These are phyloP conservation scores for Grapholita molesta DNA, from an alignment of 1,140 invertebrate genomes.

Conservation along the genomic window DNA sequence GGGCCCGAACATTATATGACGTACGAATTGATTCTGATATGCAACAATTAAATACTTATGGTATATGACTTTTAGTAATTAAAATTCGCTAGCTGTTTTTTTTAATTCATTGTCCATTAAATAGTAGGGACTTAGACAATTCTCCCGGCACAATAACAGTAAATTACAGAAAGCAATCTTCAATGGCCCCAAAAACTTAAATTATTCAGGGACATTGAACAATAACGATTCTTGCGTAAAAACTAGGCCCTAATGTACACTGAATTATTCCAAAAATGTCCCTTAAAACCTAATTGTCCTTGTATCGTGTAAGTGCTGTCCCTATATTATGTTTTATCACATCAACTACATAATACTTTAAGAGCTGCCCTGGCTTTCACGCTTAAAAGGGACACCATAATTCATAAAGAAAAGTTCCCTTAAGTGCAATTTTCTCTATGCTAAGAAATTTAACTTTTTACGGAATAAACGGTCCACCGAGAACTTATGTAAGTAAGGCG, in stretches of 20 bases:
- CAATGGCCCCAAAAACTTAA: neutral
- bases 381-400: neutral
- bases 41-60: no score
- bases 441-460: slow-evolving; percentile 13
- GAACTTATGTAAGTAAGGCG: neutral
- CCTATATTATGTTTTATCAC: slow-evolving; percentile 4
- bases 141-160: neutral
- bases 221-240: neutral
- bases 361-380: neutral
- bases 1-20: no score
- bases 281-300: neutral
- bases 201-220: neutral
- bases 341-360: neutral
- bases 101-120: no score
- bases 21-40: no score
- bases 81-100: no score
- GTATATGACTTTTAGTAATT: no score
- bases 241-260: neutral
- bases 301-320: neutral
- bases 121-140: no score
- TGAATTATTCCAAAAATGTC: neutral
- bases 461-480: neutral
- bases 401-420: slow-evolving; percentile 12
- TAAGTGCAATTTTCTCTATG: slow-evolving; percentile 12
- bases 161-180: neutral